Evolutionary conservation across 1,140 invertebrate species (phyloP), one percentile per base, ranked within the genome.

Genomic region (Teleopsis dalmanni): DNA sequence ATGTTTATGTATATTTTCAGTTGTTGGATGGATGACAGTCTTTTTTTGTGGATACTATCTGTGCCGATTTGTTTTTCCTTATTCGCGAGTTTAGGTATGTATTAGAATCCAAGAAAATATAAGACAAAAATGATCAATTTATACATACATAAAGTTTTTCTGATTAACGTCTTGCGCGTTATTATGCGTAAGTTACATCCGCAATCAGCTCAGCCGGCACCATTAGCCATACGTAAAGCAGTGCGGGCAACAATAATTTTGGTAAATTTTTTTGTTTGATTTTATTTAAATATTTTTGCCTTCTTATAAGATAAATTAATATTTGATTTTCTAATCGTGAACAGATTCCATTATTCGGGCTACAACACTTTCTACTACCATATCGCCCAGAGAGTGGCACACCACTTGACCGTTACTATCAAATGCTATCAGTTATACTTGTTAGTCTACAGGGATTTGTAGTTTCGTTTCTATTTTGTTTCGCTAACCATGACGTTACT

Each of bases 361-460:
- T 89, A 0, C 84, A 94, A 52, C 88, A 89, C 57, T 74, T 93
- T 13, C 72, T 93, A 19, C 82, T 86, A 4, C 87, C 88, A 3
- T 87, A 91, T 57, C 76, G 85, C 33, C 89, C 89, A 1, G 73
- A 79, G 2, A 72, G 74, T 21, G 74, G 77, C 11, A 74, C 80
- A 41, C 71, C 80, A 0, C 77, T 79, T 55, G 82, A 87, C 53
- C 73, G 78, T 9, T 70, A 82, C 46, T 92, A 93, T 59, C 81
- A 88, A 51, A 76, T 90, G 35, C 62, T 84, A 13, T 84, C 86
- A 0, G 87, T 90, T 4, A 65, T 91, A 8, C 78, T 87, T 1
- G 81, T 84, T 14, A 91, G 90, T 23, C 80, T 89, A 50, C 91
- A 94, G 85, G 91, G 91, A 43, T 76, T 91, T 10, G 86, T 85